Evolutionary conservation across 2,797 vertebrate genomes (phyloP), one percentile per base, ranked within the genome.

Genomic region (Onychomys torridus): DNA sequence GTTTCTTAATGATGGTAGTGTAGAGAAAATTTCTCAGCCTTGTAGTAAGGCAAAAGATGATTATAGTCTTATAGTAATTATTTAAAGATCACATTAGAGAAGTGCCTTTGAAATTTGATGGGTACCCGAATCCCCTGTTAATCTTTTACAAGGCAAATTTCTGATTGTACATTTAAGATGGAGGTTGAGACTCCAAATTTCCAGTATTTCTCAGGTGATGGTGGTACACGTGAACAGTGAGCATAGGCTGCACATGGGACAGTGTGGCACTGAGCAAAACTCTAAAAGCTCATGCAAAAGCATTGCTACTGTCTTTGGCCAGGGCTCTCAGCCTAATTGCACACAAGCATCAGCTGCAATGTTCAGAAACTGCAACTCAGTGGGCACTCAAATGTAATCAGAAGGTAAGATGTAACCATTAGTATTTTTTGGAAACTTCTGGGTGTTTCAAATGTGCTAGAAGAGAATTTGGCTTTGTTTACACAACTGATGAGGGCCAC

Each of bases 371-470:
- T 52, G 77, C 12, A 23, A 32, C 67, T 92, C 61, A 43, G 17
- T 6, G 5, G 17, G 88, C 29, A 83, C 27, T 91, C 29, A 71
- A 94, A 79, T 76, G 83, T 73, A 78, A 93, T 78, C 23, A 69
- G 34, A 90, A 23, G 4, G 29, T 75, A 89, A 83, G 5, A 89
- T 23, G 11, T 37, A 92, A 46, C 91, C 87, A 78, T 71, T n/a
- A 76, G 40, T 27, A 37, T 32, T 93, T 89, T 92, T 46, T 89
- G 87, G 92, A 77, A 77, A 55, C 43, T 65, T 34, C 16, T 40
- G 49, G 19, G 46, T 91, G 29, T 86, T 96, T 90, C 63, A 81
- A 94, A 84, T 81, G 37, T 67, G 40, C 19, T 71, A 32, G 90
- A 37, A 93, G 40, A 46, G 55, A 88, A 29, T 57, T 71, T n/a